phyloP scores from a whole-genome alignment of 2,113 vertebrate species.

The Apeltes quadracus region DNA sequence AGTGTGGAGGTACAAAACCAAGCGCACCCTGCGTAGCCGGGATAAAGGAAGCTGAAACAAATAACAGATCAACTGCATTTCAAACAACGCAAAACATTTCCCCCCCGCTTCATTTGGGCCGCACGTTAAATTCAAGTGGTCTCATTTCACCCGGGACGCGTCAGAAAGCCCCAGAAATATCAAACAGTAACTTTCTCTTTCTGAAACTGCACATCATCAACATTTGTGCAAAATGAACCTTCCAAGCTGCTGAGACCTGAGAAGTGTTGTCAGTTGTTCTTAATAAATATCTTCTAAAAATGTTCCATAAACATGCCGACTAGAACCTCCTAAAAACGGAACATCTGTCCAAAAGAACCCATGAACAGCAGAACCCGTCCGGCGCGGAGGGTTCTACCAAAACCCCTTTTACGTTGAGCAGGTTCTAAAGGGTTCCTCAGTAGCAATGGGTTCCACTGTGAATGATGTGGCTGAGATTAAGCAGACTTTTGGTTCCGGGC shows the following conservation, averaged over 20 bases:
- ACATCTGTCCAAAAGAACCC: neutral
- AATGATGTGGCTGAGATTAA: neutral
- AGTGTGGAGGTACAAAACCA: no score
- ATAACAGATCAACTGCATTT: constrained; percentile 37
- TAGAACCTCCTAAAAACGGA: neutral
- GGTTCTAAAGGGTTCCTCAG: no score
- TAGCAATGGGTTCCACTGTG: no score
- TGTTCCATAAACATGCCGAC: no score
- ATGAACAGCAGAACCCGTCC: no score
- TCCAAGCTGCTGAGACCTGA: constrained; percentile 1
- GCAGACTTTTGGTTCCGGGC: neutral
- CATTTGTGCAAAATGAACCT: constrained; percentile 58
- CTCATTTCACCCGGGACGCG: constrained; percentile 4
- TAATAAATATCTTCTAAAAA: neutral
- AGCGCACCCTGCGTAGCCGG: constrained; percentile 26
- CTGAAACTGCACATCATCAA: constrained; percentile 49
- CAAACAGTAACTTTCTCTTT: constrained; percentile 36
- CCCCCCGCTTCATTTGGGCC: neutral
- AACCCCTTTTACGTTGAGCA: neutral
- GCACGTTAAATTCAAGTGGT: neutral
- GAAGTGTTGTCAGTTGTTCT: no score
- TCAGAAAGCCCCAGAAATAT: constrained; percentile 8
- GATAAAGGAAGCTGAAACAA: constrained; percentile 2
- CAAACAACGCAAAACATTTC: constrained; percentile 26
- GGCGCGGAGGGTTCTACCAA: neutral